These are phyloP conservation scores for Harpalus rubripes DNA, from an alignment of 2,888 invertebrate species.

Conservation along the genomic window DNA sequence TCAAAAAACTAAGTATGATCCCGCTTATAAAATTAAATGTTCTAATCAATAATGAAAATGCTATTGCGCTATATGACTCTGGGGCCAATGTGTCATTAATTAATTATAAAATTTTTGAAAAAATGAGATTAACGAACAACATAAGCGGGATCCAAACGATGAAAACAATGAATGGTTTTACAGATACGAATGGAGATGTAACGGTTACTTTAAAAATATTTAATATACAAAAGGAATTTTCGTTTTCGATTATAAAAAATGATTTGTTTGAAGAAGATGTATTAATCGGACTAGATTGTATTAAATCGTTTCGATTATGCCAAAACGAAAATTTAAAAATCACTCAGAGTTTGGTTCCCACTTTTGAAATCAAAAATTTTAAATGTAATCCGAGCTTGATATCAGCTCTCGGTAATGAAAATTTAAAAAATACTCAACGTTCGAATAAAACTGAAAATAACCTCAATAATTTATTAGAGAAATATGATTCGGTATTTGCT, in stretches of 20 bases:
- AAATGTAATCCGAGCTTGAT: too few species aligned
- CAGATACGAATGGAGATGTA: constrained; percentile 67
- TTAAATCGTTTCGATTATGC: too few species aligned
- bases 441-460: too few species aligned
- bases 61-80: constrained; percentile 68
- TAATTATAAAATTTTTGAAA: constrained; percentile 64
- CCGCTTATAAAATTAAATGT: constrained; percentile 59
- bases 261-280: constrained; percentile 63
- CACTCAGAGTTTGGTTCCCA: too few species aligned
- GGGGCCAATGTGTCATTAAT: constrained; percentile 70
- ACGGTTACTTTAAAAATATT: constrained; percentile 69
- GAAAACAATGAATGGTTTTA: constrained; percentile 60
- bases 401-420: too few species aligned
- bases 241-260: constrained; percentile 65
- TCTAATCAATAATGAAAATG: constrained; percentile 33
- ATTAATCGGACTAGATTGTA: constrained; percentile 67
- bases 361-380: too few species aligned
- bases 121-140: constrained; percentile 29
- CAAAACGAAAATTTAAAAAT: too few species aligned
- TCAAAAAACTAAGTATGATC: constrained; percentile 67
- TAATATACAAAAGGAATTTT: constrained; percentile 68
- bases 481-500: too few species aligned
- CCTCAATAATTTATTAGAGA: too few species aligned
- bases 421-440: too few species aligned
- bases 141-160: constrained; percentile 31